These are phyloP conservation scores for Kryphioiulus occultus DNA, from an alignment of 2,888 invertebrate genomes.

Conservation along the genomic window DNA sequence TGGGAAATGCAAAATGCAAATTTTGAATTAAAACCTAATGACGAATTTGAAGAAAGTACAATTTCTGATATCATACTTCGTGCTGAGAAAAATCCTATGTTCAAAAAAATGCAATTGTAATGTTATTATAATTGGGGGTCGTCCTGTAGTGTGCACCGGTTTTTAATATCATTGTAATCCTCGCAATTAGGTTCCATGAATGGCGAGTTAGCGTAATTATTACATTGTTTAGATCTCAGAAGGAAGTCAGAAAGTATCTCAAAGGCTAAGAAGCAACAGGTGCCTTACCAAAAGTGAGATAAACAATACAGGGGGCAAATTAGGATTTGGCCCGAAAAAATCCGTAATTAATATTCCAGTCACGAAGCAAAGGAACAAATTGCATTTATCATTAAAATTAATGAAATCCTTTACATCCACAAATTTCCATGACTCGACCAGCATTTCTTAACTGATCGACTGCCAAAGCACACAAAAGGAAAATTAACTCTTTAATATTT, in stretches of 20 bases:
- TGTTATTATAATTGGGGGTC: neutral
- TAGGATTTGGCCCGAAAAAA: neutral
- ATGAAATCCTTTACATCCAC: neutral
- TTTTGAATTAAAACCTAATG: neutral
- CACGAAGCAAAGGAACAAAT: neutral
- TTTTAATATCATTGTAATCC: slow-evolving; percentile 7
- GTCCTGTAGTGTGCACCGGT: neutral
- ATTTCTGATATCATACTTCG: neutral
- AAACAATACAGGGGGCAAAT: slow-evolving; percentile 1
- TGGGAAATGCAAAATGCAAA: no score
- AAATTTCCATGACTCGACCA: neutral
- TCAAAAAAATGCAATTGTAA: neutral
- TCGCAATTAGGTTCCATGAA: neutral
- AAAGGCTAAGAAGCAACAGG: neutral
- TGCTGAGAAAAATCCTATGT: neutral
- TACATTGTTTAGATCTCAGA: neutral
- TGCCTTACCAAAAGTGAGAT: neutral
- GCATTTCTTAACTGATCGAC: slow-evolving; percentile 8
- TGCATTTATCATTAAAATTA: slow-evolving; percentile 36
- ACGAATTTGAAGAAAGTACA: no score
- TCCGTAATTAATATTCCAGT: neutral
- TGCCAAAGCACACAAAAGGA: neutral
- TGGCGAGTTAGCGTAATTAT: neutral
- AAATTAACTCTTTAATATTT: slow-evolving; percentile 40
- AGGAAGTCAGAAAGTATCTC: slow-evolving; percentile 20